A percentile compares a stretch with the other conserved stretches of the same genome.
Conservation (phyloP, 1,140 invertebrate species). For the Monomorium pharaonis region DNA sequence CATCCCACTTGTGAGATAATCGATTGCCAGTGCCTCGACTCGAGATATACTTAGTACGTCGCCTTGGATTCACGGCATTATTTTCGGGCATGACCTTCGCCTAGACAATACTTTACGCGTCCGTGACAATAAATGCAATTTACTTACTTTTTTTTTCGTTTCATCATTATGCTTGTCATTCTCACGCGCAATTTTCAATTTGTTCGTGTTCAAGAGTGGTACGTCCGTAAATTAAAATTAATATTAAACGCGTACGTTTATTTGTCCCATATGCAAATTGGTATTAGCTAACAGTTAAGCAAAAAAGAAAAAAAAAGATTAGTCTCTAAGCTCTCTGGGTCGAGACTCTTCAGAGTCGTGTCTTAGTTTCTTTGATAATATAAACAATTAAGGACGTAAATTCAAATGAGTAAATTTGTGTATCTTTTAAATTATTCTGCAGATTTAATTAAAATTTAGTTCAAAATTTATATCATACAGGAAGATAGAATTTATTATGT, state of each 20-base stretch:
- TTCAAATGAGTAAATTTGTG: not conserved
- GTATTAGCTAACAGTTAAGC: not conserved
- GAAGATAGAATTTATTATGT: not conserved
- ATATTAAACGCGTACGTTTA: not conserved
- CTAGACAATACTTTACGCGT: not conserved
- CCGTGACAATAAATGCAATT: not conserved
- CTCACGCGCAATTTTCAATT: not conserved
- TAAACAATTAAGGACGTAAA: not conserved
- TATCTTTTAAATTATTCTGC: not conserved
- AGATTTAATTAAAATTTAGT: not conserved
- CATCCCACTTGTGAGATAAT: slow-evolving; percentile 21
- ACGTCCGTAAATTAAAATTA: not conserved
- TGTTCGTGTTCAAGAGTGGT: not conserved
- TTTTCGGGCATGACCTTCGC: slow-evolving; percentile 23
- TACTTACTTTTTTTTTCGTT: not conserved
- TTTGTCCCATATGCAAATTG: not conserved
- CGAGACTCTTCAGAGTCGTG: not conserved
- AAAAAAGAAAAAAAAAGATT: not conserved
- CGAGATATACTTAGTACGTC: slow-evolving; percentile 7
- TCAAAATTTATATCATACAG: not conserved
- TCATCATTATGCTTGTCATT: not conserved
- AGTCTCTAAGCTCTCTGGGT: not conserved
- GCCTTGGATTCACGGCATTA: slow-evolving; percentile 30
- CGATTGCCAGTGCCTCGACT: slow-evolving; percentile 3
- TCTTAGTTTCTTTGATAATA: not conserved